Base-by-base conservation (phyloP, 2,888 invertebrate species). In the Drosophila pseudotakahashii region DNA sequence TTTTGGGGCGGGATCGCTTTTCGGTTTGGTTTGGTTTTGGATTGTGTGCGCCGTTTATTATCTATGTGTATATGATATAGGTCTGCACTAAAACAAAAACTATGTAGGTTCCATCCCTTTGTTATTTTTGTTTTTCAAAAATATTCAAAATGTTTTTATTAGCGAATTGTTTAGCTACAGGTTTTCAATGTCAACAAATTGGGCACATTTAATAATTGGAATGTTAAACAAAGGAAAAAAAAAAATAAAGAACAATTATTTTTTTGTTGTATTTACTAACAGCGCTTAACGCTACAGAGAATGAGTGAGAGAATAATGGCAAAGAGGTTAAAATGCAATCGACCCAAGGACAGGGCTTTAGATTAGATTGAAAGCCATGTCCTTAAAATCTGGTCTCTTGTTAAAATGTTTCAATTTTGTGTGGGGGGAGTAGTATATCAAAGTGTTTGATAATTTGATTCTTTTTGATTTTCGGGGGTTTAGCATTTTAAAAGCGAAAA, bases 111-210 rank as follows among this genome's bases (percentile, higher is more conserved):
- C 54, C 54, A 58, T 53, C 62, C 44, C 50, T 54, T 42, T 39
- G 48, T 50, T 48, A 14, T 16, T 63, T 53, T 64, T 11, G 58
- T 67, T 70, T 78, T 79, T 70, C 73, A 82, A 75, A 84, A 79
- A 85, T 80, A 81, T 88, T 83, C 73, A 88, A 82, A 82, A 86
- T 68, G 61, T 63, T 53, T 32, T 50, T 42, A 48, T 64, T 67
- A 50, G 85, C 87, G 89, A 91, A 92, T 92, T 92, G 92, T 91
- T 90, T 89, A 92, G 92, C 92, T 92, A 92, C 91, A 91, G 91
- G 92, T 89, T 79, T 83, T 83, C 88, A 88, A 84, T 82, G 71
- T 81, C 85, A 81, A 64, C 79, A 81, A 81, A 82, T 82, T 75
- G 88, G 81, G 87, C 88, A 88, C 81, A 79, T 81, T 84, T 67